A percentile compares a stretch with the other conserved stretches of the same genome.
Conservation (phyloP, 2,797 vertebrate genomes). For the Apogon hyalosoma region DNA sequence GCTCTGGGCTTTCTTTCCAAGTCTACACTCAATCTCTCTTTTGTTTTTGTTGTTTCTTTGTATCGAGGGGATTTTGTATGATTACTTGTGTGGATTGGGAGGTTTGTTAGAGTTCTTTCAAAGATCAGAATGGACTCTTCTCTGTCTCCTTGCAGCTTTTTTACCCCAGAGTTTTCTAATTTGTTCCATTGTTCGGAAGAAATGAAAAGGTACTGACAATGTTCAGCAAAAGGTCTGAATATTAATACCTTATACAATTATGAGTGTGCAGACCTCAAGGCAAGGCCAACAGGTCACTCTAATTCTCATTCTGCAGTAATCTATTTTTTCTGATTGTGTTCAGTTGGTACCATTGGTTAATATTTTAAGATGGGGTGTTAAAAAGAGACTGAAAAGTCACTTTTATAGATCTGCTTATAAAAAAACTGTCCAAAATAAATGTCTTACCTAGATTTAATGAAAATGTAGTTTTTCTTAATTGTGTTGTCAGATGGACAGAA, state of each 20-base stretch:
- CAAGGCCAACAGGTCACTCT: too few species aligned
- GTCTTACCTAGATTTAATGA: too few species aligned
- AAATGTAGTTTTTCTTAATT: too few species aligned
- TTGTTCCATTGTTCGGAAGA: constrained; percentile 22
- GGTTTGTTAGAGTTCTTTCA: constrained; percentile 47
- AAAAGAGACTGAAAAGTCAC: too few species aligned
- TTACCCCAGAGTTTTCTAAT: constrained; percentile 19
- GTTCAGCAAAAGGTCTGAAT: constrained; percentile 28
- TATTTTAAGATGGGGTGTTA: too few species aligned
- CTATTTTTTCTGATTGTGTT: too few species aligned
- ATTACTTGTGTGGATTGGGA: constrained; percentile 58
- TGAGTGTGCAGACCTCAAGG: constrained; percentile 18
- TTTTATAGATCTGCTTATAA: too few species aligned
- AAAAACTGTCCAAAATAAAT: too few species aligned
- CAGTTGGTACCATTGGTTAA: too few species aligned
- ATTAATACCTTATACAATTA: constrained; percentile 9
- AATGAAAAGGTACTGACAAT: constrained; percentile 30
- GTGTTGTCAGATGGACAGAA: too few species aligned
- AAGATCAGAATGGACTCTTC: constrained; percentile 47
- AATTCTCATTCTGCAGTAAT: too few species aligned
- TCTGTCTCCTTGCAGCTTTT: constrained; percentile 33
- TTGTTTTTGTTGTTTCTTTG: constrained; percentile 27
- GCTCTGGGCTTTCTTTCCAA: constrained; percentile 1
- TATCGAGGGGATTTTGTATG: constrained; percentile 39
- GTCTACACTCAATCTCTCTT: not conserved